Evolutionary conservation across 53 echinoderm and acorn worm species (phyloP).

Genomic region (Glandiceps talaboti): DNA sequence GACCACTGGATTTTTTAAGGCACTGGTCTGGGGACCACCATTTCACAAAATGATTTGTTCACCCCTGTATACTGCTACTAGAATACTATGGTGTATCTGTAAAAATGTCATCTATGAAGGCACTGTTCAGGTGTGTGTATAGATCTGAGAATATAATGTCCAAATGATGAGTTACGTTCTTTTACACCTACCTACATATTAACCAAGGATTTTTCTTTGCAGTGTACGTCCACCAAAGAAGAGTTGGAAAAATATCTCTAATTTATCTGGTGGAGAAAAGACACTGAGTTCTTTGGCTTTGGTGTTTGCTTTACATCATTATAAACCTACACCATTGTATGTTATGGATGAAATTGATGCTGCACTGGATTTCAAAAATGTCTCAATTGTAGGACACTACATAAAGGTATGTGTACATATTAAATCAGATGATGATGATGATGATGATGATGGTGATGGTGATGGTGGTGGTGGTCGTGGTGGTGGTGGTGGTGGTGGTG

Average conservation of each 20-base stretch:
- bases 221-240: slow-evolving; percentile 99
- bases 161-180: too few species aligned
- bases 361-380: slow-evolving; percentile 95
- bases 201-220: slow-evolving; percentile 3
- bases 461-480: neutral
- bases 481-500: neutral
- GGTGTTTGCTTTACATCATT: slow-evolving; percentile 94
- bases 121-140: too few species aligned
- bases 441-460: neutral
- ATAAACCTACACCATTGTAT: slow-evolving; percentile 87
- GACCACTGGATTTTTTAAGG: too few species aligned
- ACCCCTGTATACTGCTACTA: too few species aligned
- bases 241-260: slow-evolving; percentile 92
- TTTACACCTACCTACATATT: too few species aligned
- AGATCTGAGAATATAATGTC: too few species aligned
- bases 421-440: too few species aligned
- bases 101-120: neutral
- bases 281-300: slow-evolving; percentile 85
- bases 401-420: too few species aligned
- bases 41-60: too few species aligned
- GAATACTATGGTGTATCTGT: too few species aligned
- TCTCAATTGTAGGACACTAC: slow-evolving; percentile 95
- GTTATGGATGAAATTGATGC: slow-evolving; percentile 99
- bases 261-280: slow-evolving; percentile 94
- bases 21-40: too few species aligned